Percentiles rank a stretch among this genome's conserved stretches.
phyloP scores from a whole-genome alignment of 2,113 vertebrate species.

The Cavia aperea region DNA sequence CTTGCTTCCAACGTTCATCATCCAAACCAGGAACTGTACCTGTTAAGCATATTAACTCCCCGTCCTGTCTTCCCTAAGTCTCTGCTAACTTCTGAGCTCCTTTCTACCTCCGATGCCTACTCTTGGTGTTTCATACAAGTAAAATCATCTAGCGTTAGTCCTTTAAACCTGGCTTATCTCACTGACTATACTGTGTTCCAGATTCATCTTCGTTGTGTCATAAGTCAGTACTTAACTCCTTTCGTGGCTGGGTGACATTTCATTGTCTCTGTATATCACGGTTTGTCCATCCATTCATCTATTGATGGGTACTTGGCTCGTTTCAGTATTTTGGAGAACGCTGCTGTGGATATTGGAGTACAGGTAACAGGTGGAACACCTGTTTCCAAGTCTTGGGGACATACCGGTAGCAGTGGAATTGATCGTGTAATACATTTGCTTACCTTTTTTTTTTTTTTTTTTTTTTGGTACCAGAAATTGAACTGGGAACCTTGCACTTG shows the following conservation, averaged over 20 bases:
- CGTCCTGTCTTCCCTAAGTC: not conserved
- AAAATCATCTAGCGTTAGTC: not conserved
- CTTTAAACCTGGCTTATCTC: not conserved
- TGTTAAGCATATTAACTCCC: not conserved
- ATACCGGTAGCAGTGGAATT: not conserved
- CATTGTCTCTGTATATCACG: rapidly evolving
- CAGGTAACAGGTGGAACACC: not conserved
- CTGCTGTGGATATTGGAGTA: not conserved
- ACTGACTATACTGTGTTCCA: not conserved
- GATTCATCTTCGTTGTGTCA: not conserved
- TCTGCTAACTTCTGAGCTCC: not conserved
- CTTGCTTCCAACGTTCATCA: not conserved
- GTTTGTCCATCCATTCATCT: not conserved
- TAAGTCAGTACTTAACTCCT: not conserved
- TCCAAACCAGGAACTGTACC: not conserved
- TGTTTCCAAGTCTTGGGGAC: not conserved
- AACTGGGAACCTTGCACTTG: too few relatives aligned
- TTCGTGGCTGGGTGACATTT: not conserved
- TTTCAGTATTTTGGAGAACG: not conserved
- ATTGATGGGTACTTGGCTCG: not conserved
- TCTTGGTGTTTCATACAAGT: not conserved
- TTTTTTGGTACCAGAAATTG: too few relatives aligned
- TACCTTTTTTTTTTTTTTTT: not conserved
- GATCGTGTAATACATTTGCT: not conserved
- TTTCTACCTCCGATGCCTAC: not conserved